Base-by-base conservation (phyloP, 2,113 vertebrate genomes). In the Channa maculata region DNA sequence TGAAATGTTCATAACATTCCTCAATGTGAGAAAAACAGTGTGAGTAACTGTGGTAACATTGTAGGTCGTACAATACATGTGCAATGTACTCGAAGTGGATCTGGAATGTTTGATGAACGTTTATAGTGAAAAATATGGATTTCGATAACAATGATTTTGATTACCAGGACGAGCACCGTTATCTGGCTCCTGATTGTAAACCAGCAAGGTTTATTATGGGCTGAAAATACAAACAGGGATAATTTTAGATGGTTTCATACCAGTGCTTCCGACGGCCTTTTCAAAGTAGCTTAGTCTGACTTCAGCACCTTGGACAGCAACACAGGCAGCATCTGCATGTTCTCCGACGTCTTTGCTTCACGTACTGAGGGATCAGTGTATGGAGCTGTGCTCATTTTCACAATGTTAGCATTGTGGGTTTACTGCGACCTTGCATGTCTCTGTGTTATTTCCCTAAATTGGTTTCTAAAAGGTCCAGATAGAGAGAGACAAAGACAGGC, bases 241-340 rank as follows among this genome's bases (percentile, higher is more conserved):
- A 45, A 7, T 53, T 34, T 55, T 51, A 4, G 39, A 60, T 15
- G 48, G 51, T 75, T 50, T 5, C 50, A 33, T 36, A 7, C 49
- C 41, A 62, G 53, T 53, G 59, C 46, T 50, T 53, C 43, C 60
- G 41, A 65, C n/a, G 72, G 64, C 37, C 74, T 58, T 75, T 49
- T 37, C 1, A 33, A 9, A 74, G 8, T 71, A 33, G 60, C 76
- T 57, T 15, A 8, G 65, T n/a, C 24, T 76, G 77, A 65, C 60
- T 83, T 88, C 86, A 89, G 87, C 80, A 86, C 84, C 76, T 73
- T 77, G 82, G 87, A 88, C 82, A 90, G 89, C 62, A 9, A 8
- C 75, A 8, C 41, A 61, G 33, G 15, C 37, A 49, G 37, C 46
- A 14, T 63, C 33, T 11, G 54, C 43, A 34, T 65, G 52, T 41